Evolutionary conservation across 2,113 vertebrate species (phyloP), one percentile per base, ranked within the genome.

Genomic region (Sylvia atricapilla): DNA sequence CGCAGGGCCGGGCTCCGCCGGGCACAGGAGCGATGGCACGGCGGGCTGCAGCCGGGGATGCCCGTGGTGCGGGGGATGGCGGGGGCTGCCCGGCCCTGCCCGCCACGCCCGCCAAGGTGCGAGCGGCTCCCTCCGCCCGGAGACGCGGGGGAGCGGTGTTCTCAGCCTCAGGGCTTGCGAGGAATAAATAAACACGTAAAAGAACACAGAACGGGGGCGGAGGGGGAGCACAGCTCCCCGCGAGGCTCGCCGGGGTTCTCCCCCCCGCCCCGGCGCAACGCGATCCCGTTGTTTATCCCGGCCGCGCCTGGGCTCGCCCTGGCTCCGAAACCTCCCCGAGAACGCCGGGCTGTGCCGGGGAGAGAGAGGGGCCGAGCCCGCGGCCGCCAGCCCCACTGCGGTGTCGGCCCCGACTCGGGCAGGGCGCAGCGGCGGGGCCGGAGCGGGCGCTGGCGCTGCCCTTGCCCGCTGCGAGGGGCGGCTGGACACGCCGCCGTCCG

Each of bases 241-340:
- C 73, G 22, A 55, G 28, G 12, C 55, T 74, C 75, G 18, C 58
- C 19, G 28, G 21, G 28, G 64, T 46, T 58, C 58, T 12, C 37
- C 64, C n/a, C 64, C 37, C 11, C 15, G 21, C 15, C 28, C 22
- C 28, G 14, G 12, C 70, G 76, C 87, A 91, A 93, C 59, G 69
- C 85, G 89, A 84, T 87, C 85, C 73, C 31, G 73, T 91, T 93
- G 93, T 91, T 93, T 80, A 89, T 84, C 64, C 74, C 81, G 72
- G 47, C 68, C 33, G 81, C 49, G 58, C 81, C 39, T 49, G 87
- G 39, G 39, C 58, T 84, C 55, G 78, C 59, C 63, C 62, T 80
- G 35, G 10, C n/a, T 41, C 77, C 9, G 23, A 87, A 84, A 60
- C 12, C 47, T 68, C 63, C 50, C 30, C 68, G 53, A 35, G 63